phyloP scores from a whole-genome alignment of 2,797 vertebrate species.

The Alosa sapidissima region DNA sequence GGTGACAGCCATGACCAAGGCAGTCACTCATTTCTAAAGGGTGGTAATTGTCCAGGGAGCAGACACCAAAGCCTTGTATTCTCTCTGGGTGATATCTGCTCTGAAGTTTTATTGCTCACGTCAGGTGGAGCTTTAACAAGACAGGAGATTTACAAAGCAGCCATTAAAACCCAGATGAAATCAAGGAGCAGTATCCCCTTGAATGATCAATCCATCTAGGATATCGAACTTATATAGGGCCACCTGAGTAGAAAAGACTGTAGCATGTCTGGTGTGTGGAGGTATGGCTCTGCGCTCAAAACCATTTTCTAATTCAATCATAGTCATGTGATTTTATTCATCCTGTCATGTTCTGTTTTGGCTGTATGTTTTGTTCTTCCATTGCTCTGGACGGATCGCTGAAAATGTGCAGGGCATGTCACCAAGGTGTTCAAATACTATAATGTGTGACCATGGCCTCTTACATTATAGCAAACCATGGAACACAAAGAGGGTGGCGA shows the following conservation, averaged over 20 bases:
- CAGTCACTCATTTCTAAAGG: slow-evolving; percentile 17
- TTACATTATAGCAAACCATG: background rate
- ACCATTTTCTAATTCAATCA: background rate
- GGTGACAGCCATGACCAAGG: background rate
- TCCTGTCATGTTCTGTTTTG: background rate
- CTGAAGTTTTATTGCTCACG: slow-evolving; percentile 11
- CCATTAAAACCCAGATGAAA: slow-evolving; percentile 18
- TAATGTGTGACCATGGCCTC: background rate
- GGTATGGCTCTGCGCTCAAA: background rate
- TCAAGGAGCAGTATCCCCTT: background rate
- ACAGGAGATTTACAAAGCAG: slow-evolving; percentile 21
- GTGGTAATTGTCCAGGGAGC: slow-evolving; percentile 3
- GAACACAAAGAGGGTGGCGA: background rate
- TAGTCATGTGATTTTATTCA: background rate
- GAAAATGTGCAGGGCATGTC: background rate
- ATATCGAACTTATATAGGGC: slow-evolving; percentile 6
- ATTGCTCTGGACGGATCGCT: background rate
- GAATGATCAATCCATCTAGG: slow-evolving; percentile 8
- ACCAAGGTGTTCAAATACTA: background rate
- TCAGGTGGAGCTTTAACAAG: slow-evolving; percentile 20
- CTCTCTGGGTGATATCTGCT: slow-evolving; percentile 7
- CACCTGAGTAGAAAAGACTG: background rate
- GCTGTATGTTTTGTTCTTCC: background rate
- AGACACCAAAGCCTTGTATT: slow-evolving; percentile 20
- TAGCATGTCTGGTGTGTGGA: background rate